phyloP scores from a whole-genome alignment of 2,113 vertebrate species.

The Xyrauchen texanus region DNA sequence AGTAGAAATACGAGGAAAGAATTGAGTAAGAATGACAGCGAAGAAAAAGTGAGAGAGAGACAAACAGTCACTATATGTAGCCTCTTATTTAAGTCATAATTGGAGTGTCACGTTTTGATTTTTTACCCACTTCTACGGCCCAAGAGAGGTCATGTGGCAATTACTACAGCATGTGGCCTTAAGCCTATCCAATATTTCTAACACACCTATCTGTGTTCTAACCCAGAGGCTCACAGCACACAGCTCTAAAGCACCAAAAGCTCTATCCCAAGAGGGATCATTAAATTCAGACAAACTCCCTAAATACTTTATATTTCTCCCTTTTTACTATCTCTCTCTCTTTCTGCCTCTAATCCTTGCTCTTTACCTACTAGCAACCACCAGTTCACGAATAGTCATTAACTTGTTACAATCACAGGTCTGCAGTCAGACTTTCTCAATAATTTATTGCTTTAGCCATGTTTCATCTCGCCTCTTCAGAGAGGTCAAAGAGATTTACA shows the following conservation, averaged over 20 bases:
- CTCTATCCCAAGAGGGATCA: constrained; percentile 70
- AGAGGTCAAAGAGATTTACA: constrained; percentile 29
- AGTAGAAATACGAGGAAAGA: background rate
- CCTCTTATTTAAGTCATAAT: constrained; percentile 27
- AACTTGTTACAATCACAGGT: background rate
- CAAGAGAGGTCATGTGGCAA: constrained; percentile 23
- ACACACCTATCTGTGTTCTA: constrained; percentile 46
- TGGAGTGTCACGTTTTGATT: background rate
- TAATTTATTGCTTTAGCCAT: background rate
- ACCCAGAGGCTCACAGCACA: constrained; percentile 19
- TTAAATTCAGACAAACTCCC: constrained; percentile 71
- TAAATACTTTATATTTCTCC: constrained; percentile 63
- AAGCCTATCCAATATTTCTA: constrained; percentile 54
- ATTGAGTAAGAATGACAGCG: background rate
- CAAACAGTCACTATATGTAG: background rate
- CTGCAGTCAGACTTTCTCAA: background rate
- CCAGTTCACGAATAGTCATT: background rate
- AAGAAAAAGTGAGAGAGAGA: background rate
- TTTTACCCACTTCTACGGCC: background rate
- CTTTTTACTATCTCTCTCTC: background rate
- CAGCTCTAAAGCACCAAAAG: constrained; percentile 57
- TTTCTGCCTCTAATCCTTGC: background rate
- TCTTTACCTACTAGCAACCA: background rate
- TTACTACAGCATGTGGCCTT: constrained; percentile 53
- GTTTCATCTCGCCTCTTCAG: background rate